Base-by-base conservation (phyloP, 2,888 invertebrate genomes). In the Melanotus villosus region DNA sequence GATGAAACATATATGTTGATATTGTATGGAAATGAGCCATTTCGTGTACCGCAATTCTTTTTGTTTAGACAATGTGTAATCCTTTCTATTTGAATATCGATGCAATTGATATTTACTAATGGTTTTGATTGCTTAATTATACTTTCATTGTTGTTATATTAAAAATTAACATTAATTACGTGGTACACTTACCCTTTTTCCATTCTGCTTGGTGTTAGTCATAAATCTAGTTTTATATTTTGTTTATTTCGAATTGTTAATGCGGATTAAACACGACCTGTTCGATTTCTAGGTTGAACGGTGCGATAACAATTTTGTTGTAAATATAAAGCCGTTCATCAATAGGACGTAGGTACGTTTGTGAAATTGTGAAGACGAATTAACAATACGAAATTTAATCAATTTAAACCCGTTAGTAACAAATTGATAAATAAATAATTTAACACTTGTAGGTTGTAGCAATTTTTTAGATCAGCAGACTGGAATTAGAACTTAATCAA, bases 1-100 rank as follows among this genome's bases (percentile, higher is more conserved):
- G 68, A 68, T 57, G 68, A 58, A 68, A 50, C 68, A 63, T 41
- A 56, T 47, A 54, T 56, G 67, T 67, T 60, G 21, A 56, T 62
- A 67, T 67, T 67, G 60, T 67, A 67, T 65, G 65, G 57, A 58
- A 65, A 65, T 65, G 65, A 65, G 50, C 50, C 30, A 41, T 58
- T 65, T 65, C 45, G 26, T 23, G 32, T 47, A 34, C 34, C 18
- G 32, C 32, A 34, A 26, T 47, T 47, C 47, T 47, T 57, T n/a
- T 57, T 57, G 47, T 47, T 65, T 58, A 50, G 26, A 63, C 65
- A 50, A 57, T 59, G 32, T 36, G 36, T n/a, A n/a, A n/a, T 36
- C 52, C 36, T 52, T 59, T 58, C 65, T 41, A 65, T 56, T n/a
- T 64, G 43, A 58, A 59, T 65, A 62, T 60, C 52, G 47, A 67